A percentile compares a stretch with the other conserved stretches of the same genome.
Evolutionary conservation across 1,140 invertebrate species (phyloP).

Genomic region (Dryas iulia): DNA sequence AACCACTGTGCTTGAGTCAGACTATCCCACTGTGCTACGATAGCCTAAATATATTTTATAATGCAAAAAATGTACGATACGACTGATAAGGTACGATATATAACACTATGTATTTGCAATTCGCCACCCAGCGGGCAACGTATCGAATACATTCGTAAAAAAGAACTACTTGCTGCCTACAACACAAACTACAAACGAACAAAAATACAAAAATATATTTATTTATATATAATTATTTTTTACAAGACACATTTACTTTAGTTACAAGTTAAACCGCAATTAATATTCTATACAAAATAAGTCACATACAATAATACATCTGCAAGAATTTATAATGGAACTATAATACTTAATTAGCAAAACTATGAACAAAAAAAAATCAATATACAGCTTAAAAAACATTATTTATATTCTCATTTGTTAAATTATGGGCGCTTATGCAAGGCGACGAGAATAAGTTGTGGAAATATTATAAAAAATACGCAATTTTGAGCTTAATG

Average conservation of each 20-base stretch:
- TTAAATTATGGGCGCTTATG: slow-evolving; percentile 35
- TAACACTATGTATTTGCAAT: too few species aligned
- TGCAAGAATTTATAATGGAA: neutral
- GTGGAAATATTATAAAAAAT: neutral
- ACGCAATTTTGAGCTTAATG: neutral
- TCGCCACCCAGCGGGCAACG: too few species aligned
- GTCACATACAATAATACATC: neutral
- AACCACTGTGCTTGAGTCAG: too few species aligned
- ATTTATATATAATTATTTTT: neutral
- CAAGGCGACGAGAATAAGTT: slow-evolving; percentile 7
- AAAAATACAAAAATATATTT: neutral
- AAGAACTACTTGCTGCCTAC: too few species aligned
- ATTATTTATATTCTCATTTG: slow-evolving; percentile 28
- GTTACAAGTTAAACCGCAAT: neutral
- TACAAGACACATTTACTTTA: neutral
- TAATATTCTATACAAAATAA: neutral
- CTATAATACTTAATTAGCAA: slow-evolving; percentile 1
- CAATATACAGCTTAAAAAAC: slow-evolving; percentile 9
- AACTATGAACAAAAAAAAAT: slow-evolving; percentile 19
- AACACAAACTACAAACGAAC: neutral
- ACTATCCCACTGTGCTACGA: too few species aligned
- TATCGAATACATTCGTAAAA: too few species aligned
- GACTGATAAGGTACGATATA: too few species aligned
- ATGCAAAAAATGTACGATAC: too few species aligned
- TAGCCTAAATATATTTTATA: too few species aligned